Conservation (phyloP, 2,113 vertebrate genomes). For the Colistium nudipinnis region DNA sequence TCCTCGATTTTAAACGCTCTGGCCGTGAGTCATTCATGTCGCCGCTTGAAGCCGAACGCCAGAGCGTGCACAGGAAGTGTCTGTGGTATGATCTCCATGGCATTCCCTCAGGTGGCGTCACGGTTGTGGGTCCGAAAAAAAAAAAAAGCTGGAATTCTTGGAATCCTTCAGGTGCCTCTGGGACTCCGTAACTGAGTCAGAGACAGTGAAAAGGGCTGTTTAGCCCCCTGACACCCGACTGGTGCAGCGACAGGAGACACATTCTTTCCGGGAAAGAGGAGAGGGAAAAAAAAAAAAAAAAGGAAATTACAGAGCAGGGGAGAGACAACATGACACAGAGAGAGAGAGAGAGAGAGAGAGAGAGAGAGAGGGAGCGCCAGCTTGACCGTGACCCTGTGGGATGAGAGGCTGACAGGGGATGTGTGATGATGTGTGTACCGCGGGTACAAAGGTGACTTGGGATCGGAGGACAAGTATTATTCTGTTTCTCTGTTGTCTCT, state of each 20-base stretch:
- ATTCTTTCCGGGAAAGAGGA: slow-evolving; percentile 78
- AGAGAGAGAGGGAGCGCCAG: slow-evolving; percentile 68
- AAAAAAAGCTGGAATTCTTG: slow-evolving; percentile 71
- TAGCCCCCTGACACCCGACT: slow-evolving; percentile 65
- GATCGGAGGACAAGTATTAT: slow-evolving; percentile 61
- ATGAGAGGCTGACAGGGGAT: slow-evolving; percentile 70
- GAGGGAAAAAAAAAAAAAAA: slow-evolving; percentile 42
- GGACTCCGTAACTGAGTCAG: slow-evolving; percentile 72
- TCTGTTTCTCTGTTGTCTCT: slow-evolving; percentile 45
- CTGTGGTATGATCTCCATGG: slow-evolving; percentile 54
- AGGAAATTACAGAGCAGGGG: slow-evolving; percentile 80
- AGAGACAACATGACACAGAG: slow-evolving; percentile 75
- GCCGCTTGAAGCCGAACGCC: slow-evolving; percentile 25
- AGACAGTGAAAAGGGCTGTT: slow-evolving; percentile 73
- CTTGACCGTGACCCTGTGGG: slow-evolving; percentile 73
- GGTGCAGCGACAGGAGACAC: slow-evolving; percentile 70
- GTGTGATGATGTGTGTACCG: slow-evolving; percentile 72
- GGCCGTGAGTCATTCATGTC: slow-evolving; percentile 22
- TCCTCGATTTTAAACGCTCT: slow-evolving; percentile 12
- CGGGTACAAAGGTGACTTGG: slow-evolving; percentile 71
- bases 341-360: slow-evolving; percentile 66
- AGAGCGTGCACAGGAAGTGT: slow-evolving; percentile 57
- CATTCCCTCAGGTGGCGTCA: slow-evolving; percentile 75
- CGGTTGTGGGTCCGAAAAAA: slow-evolving; percentile 55
- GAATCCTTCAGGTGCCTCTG: slow-evolving; percentile 73